phyloP scores from a whole-genome alignment of 2,888 invertebrate species.

The Petrolisthes cinctipes region DNA sequence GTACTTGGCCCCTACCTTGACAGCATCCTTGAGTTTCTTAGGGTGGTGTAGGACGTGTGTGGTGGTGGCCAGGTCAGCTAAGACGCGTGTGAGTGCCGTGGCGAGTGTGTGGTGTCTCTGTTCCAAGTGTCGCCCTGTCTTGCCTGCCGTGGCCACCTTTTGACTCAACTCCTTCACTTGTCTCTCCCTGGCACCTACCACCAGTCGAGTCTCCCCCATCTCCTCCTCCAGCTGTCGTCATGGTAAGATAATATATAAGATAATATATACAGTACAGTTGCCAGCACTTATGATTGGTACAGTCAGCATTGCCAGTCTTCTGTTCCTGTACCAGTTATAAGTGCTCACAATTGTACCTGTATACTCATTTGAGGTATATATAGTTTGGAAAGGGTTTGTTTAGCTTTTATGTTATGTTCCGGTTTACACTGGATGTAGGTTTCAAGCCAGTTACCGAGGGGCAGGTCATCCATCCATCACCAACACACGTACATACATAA shows the following conservation, averaged over 20 bases:
- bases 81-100: constrained; percentile 80
- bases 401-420: too few relatives aligned
- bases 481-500: too few relatives aligned
- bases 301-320: too few relatives aligned
- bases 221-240: constrained; percentile 42
- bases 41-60: constrained; percentile 85
- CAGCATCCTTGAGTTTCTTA: constrained; percentile 74
- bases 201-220: constrained; percentile 75
- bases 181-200: constrained; percentile 79
- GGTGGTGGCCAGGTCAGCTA: constrained; percentile 84
- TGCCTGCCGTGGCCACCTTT: constrained; percentile 80
- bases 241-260: not conserved
- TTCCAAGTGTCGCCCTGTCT: constrained; percentile 79
- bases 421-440: too few relatives aligned
- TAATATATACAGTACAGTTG: too few relatives aligned
- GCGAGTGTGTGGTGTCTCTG: constrained; percentile 76
- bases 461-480: too few relatives aligned
- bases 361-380: too few relatives aligned
- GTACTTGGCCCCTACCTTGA: constrained; percentile 69
- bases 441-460: too few relatives aligned
- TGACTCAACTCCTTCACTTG: constrained; percentile 83
- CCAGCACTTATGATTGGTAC: too few relatives aligned
- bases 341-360: too few relatives aligned
- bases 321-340: too few relatives aligned
- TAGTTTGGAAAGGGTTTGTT: too few relatives aligned